A percentile compares a stretch with the other conserved stretches of the same genome.
phyloP scores from a whole-genome alignment of 2,888 invertebrate species.

The Tiliacea aurago region DNA sequence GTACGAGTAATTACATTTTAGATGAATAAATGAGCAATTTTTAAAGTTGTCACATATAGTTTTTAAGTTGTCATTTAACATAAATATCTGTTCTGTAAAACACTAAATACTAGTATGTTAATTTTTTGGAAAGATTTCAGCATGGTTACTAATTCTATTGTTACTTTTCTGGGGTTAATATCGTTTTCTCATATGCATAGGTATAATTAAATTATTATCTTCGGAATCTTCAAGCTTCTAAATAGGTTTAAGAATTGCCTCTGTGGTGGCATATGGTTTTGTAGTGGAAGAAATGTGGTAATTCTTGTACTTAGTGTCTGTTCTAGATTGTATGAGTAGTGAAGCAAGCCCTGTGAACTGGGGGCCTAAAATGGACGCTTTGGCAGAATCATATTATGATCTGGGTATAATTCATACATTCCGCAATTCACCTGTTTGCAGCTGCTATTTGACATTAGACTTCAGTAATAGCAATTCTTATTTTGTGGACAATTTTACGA shows the following conservation, averaged over 20 bases:
- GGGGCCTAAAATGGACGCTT: too few species aligned
- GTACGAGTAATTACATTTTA: neutral
- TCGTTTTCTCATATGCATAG: neutral
- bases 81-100: neutral
- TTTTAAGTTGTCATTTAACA: neutral
- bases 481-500: too few species aligned
- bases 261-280: neutral
- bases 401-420: too few species aligned
- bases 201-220: neutral
- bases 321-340: neutral
- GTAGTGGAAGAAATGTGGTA: neutral
- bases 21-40: neutral
- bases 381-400: too few species aligned
- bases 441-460: too few species aligned
- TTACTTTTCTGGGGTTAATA: neutral
- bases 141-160: neutral
- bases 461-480: too few species aligned
- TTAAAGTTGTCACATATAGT: neutral
- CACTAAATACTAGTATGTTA: neutral
- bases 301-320: neutral
- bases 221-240: neutral
- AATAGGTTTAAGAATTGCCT: neutral
- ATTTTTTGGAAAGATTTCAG: neutral
- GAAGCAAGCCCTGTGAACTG: neutral
- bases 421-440: too few species aligned